Evolutionary conservation across 2,888 invertebrate species (phyloP).

Genomic region (Pterostichus niger): DNA sequence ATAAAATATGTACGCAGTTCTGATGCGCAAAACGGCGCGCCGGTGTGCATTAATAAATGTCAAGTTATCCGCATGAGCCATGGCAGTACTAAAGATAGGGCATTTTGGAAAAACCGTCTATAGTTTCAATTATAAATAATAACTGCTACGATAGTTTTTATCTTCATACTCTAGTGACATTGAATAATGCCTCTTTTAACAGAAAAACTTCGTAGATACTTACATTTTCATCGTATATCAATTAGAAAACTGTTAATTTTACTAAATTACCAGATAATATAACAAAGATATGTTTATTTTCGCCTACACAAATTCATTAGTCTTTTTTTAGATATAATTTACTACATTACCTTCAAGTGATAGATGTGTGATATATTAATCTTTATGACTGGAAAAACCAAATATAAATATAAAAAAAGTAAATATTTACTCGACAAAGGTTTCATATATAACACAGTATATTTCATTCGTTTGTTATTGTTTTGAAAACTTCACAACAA

Average conservation of each 20-base stretch:
- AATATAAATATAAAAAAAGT: constrained; percentile 11
- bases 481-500: constrained; percentile 28
- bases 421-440: constrained; percentile 12
- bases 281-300: constrained; percentile 22
- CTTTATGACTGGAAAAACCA: constrained; percentile 20
- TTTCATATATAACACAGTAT: not conserved
- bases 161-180: constrained; percentile 42
- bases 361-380: constrained; percentile 12
- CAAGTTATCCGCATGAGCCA: not conserved
- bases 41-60: constrained; percentile 36
- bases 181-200: not conserved
- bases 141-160: constrained; percentile 34
- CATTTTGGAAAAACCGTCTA: constrained; percentile 61
- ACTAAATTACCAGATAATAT: constrained; percentile 9
- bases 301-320: not conserved
- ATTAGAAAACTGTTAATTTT: constrained; percentile 27
- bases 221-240: constrained; percentile 16
- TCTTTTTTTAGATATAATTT: not conserved
- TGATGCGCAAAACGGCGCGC: constrained; percentile 2
- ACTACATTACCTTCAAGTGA: constrained; percentile 18
- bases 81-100: constrained; percentile 9
- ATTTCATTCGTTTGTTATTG: constrained; percentile 9
- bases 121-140: constrained; percentile 49
- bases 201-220: constrained; percentile 11
- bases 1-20: constrained; percentile 10